Evolutionary conservation across 2,797 vertebrate genomes (phyloP).

Genomic region (Denticeps clupeoides): DNA sequence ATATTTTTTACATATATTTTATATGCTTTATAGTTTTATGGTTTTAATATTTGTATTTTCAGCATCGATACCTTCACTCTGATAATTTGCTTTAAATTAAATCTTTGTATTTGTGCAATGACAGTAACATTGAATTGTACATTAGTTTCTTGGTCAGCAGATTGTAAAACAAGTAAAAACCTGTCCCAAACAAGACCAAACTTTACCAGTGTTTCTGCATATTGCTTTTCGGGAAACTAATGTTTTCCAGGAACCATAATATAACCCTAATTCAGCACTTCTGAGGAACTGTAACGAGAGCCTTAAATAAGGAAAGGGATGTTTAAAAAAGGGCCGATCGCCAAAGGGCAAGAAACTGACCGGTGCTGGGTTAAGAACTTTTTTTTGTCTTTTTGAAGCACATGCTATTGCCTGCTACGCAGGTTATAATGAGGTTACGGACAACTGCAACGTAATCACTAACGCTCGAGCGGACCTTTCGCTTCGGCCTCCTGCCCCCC

Average conservation of each 20-base stretch:
- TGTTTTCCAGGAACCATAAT: slow-evolving; percentile 47
- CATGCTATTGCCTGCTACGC: slow-evolving; percentile 72
- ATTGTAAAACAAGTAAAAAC: slow-evolving; percentile 62
- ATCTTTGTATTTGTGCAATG: too few species aligned
- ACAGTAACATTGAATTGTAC: too few species aligned
- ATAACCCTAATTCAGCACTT: slow-evolving; percentile 42
- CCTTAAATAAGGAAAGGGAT: slow-evolving; percentile 57
- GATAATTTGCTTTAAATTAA: too few species aligned
- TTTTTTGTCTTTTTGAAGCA: slow-evolving; percentile 90
- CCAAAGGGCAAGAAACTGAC: slow-evolving; percentile 49
- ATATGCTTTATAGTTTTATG: too few species aligned
- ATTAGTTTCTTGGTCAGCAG: not conserved
- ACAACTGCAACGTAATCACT: slow-evolving; percentile 87
- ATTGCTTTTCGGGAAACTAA: slow-evolving; percentile 48
- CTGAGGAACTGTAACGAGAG: slow-evolving; percentile 51
- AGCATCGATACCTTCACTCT: too few species aligned
- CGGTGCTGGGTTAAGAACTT: slow-evolving; percentile 75
- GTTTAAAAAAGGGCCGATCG: slow-evolving; percentile 58
- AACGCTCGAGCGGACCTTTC: slow-evolving; percentile 74
- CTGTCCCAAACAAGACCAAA: slow-evolving; percentile 47
- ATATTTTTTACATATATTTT: too few species aligned
- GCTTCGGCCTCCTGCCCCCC: slow-evolving; percentile 48
- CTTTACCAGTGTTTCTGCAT: slow-evolving; percentile 53
- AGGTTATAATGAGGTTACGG: slow-evolving; percentile 84
- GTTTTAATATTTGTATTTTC: too few species aligned